Base-by-base conservation (phyloP, 2,113 vertebrate genomes). In the Dipodomys ordii region DNA sequence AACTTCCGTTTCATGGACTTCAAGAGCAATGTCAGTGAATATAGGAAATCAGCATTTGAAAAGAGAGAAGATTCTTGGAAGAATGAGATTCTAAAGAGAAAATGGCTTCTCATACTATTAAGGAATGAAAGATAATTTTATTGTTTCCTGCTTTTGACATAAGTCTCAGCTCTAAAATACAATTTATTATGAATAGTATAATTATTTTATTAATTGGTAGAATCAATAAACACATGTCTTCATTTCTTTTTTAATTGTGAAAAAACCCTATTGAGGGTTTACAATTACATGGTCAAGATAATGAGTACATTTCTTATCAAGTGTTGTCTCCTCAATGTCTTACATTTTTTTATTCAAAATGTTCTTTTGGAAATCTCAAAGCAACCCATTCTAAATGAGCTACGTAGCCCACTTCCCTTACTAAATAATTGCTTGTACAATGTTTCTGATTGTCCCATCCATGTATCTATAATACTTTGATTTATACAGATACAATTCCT, bases 401-500 rank as follows among this genome's bases (percentile, higher is more conserved):
- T 77, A 23, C 77, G 30, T 2, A 53, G 12, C 2, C 22, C 19
- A 91, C 13, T 60, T 44, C 67, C 13, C 69, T 93, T 28, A 78
- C n/a, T 76, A 69, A 96, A 64, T 82, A 15, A 81, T 2, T 57
- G 0, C 25, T 30, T 89, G 22, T 44, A 84, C 57, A 67, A 84
- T 39, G 7, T 65, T 92, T 64, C 15, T 88, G 4, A 62, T 86
- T 82, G n/a, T 80, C 18, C 53, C 79, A 79, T 78, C 19, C 84
- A 72, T 79, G 5, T 84, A 78, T 82, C 79, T 90, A 88, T 69
- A 92, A 92, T 83, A 35, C 15, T 71, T 8, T 90, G 27, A 88
- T 88, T 92, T 88, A 92, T 87, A 62, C 83, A 85, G 57, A 23
- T 13, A 44, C 10, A 82, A 49, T 74, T 67, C 4, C 27, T 68